Conservation (phyloP, 2,797 vertebrate species). For the Ptychobarbus kaznakovi region DNA sequence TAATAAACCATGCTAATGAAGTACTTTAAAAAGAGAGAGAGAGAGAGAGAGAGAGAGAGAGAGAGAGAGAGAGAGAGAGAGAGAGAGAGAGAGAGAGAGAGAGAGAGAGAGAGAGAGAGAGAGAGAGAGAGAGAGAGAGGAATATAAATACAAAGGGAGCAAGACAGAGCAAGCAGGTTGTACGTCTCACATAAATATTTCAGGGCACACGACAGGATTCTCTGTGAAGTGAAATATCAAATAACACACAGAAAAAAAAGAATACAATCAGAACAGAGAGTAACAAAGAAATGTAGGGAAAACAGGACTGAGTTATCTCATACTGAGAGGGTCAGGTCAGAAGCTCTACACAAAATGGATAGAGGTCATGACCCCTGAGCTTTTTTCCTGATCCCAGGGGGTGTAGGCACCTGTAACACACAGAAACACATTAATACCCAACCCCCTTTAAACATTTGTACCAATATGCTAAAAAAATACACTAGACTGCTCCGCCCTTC, state of each 20-base stretch:
- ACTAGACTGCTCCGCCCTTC: not conserved
- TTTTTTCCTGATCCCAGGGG: not conserved
- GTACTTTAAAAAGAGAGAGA: not conserved
- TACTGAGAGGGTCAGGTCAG: not conserved
- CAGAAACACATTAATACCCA: not conserved
- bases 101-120: not conserved
- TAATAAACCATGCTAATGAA: not conserved
- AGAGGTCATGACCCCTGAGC: slow-evolving; percentile 2
- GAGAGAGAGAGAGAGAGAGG: no score
- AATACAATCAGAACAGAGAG: not conserved
- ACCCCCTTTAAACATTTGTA: slow-evolving; percentile 9
- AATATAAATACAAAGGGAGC: not conserved
- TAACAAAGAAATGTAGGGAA: not conserved
- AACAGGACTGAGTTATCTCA: not conserved
- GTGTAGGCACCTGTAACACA: not conserved
- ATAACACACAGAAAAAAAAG: slow-evolving; percentile 1
- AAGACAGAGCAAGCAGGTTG: slow-evolving; percentile 5
- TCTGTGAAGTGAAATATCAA: slow-evolving; percentile 48
- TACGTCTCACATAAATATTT: slow-evolving; percentile 53
- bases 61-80: no score
- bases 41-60: not conserved
- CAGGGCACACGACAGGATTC: slow-evolving; percentile 41
- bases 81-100: no score
- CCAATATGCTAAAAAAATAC: not conserved
- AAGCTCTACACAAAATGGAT: not conserved